A percentile compares a stretch with the other conserved stretches of the same genome.
Conservation (phyloP, 2,113 vertebrate genomes). For the Myiozetetes cayanensis region DNA sequence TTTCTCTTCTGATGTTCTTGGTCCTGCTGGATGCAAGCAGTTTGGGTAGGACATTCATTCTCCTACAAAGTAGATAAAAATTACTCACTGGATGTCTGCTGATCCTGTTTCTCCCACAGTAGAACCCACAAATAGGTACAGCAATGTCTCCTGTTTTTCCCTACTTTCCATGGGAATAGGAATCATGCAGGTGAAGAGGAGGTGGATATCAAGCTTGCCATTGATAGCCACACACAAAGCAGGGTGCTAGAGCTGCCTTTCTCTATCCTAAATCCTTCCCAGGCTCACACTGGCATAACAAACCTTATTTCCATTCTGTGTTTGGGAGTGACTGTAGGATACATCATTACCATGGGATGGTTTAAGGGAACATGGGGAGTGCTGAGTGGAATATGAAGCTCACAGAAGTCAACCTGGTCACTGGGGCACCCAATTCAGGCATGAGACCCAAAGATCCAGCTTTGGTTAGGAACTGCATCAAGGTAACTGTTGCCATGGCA, state of each 20-base stretch:
- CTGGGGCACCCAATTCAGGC: background rate
- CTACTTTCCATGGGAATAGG: background rate
- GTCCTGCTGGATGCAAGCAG: background rate
- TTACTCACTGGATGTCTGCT: background rate
- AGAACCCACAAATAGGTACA: background rate
- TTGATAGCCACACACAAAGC: background rate
- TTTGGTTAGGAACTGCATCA: background rate
- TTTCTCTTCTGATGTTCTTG: constrained; percentile 42
- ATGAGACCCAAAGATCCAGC: background rate
- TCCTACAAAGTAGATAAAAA: background rate
- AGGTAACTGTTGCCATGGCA: background rate
- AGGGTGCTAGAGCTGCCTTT: background rate
- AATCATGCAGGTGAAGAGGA: background rate
- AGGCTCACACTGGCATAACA: background rate
- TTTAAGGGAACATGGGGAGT: background rate
- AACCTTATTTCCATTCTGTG: background rate
- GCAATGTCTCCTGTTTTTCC: background rate
- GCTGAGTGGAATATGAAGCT: background rate
- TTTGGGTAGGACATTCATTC: background rate
- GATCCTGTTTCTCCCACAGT: background rate
- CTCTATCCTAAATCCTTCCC: background rate
- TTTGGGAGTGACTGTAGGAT: background rate
- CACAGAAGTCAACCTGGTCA: background rate
- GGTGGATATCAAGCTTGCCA: background rate
- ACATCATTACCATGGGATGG: background rate